Conservation (phyloP, 2,113 vertebrate species). For the Nicator chloris region DNA sequence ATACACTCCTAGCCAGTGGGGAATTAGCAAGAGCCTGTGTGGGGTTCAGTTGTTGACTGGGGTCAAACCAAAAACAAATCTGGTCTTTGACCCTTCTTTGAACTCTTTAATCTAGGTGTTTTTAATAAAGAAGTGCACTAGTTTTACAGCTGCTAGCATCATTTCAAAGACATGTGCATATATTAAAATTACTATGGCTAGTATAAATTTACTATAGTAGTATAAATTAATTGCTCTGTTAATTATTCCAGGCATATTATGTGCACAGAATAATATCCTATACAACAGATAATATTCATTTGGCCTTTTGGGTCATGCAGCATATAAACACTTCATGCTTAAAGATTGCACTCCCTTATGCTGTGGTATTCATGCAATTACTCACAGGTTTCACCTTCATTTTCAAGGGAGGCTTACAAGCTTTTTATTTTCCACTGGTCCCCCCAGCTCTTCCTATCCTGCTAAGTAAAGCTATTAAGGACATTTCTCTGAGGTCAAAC, state of each 20-base stretch:
- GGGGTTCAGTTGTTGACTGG: not conserved
- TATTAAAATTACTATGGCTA: not conserved
- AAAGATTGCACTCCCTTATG: not conserved
- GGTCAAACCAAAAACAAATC: not conserved
- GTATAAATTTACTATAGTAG: not conserved
- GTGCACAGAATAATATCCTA: not conserved
- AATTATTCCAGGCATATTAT: conserved; percentile 12
- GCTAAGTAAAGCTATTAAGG: not conserved
- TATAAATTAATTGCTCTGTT: not conserved
- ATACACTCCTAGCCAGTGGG: not conserved
- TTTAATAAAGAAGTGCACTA: not conserved
- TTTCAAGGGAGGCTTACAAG: not conserved
- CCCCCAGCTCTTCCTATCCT: not conserved
- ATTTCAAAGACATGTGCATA: not conserved
- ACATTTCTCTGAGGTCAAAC: not conserved
- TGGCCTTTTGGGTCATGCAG: not conserved
- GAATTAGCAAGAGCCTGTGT: not conserved
- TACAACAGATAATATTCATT: not conserved
- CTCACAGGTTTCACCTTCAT: not conserved
- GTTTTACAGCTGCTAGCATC: not conserved
- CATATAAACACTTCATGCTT: not conserved
- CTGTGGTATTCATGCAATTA: not conserved
- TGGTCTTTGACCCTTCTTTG: not conserved
- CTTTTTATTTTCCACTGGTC: not conserved
- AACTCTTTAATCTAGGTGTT: not conserved